Percentiles rank a stretch among this genome's conserved stretches.
Conservation (phyloP, 2,888 invertebrate species). For the Synanthedon vespiformis region DNA sequence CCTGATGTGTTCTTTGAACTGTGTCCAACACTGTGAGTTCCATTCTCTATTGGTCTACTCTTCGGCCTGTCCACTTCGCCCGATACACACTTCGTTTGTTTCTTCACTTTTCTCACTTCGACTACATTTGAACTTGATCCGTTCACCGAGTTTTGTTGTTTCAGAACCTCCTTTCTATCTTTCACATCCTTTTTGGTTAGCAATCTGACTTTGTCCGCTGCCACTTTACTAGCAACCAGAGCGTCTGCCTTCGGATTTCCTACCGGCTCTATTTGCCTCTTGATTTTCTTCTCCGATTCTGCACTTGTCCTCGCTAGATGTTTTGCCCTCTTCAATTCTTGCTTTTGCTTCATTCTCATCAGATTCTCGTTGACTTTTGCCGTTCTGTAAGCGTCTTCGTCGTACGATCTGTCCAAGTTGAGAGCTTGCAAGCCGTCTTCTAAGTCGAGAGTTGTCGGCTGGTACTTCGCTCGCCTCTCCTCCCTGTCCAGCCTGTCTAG, state of each 20-base stretch:
- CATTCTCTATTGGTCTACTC: slow-evolving; percentile 42
- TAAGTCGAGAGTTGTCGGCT: slow-evolving; percentile 63
- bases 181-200: slow-evolving; percentile 53
- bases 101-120: slow-evolving; percentile 48
- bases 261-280: slow-evolving; percentile 46
- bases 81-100: slow-evolving; percentile 34
- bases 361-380: slow-evolving; percentile 66
- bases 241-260: slow-evolving; percentile 48
- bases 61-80: slow-evolving; percentile 38
- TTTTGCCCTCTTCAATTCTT: slow-evolving; percentile 45
- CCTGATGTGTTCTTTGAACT: slow-evolving; percentile 34
- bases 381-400: slow-evolving; percentile 53
- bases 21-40: slow-evolving; percentile 29
- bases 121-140: slow-evolving; percentile 25
- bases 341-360: slow-evolving; percentile 53
- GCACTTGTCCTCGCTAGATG: slow-evolving; percentile 37
- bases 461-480: slow-evolving; percentile 55
- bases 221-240: slow-evolving; percentile 37
- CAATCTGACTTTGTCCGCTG: slow-evolving; percentile 53
- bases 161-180: slow-evolving; percentile 48
- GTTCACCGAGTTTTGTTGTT: slow-evolving; percentile 45
- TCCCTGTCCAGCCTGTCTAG: slow-evolving; percentile 54
- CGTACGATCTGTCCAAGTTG: slow-evolving; percentile 55
- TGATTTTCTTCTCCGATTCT: slow-evolving; percentile 34
- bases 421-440: slow-evolving; percentile 70